These are phyloP conservation scores for Zygaena filipendulae DNA, from an alignment of 2,888 invertebrate genomes.

Conservation along the genomic window DNA sequence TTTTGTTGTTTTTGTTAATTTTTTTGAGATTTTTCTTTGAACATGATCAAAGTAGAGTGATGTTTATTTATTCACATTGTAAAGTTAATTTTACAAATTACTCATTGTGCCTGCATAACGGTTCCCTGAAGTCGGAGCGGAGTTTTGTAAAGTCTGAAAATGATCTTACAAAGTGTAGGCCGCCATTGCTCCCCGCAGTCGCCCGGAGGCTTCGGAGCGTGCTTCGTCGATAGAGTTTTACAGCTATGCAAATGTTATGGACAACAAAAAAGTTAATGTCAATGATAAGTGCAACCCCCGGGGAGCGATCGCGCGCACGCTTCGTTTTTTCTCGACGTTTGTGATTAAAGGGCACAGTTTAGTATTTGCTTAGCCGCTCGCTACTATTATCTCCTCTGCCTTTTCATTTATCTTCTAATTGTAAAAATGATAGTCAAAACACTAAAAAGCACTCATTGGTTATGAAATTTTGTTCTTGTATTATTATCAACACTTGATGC, in stretches of 20 bases:
- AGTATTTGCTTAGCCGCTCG: slow-evolving; percentile 28
- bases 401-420: slow-evolving; percentile 11
- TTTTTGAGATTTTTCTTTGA: too few relatives aligned
- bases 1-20: too few relatives aligned
- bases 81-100: slow-evolving; percentile 51
- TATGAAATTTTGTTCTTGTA: too few relatives aligned
- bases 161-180: slow-evolving; percentile 64
- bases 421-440: slow-evolving; percentile 1
- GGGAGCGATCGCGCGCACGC: slow-evolving; percentile 44
- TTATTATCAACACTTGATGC: too few relatives aligned
- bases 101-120: slow-evolving; percentile 34
- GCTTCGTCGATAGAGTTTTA: slow-evolving; percentile 46
- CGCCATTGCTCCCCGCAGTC: slow-evolving; percentile 37
- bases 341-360: slow-evolving; percentile 20
- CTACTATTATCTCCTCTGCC: slow-evolving; percentile 6
- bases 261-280: slow-evolving; percentile 68
- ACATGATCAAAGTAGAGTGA: too few relatives aligned
- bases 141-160: slow-evolving; percentile 54
- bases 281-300: slow-evolving; percentile 58
- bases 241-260: slow-evolving; percentile 69
- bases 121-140: slow-evolving; percentile 41
- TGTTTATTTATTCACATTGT: too few relatives aligned
- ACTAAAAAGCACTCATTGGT: slow-evolving; percentile 13
- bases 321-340: slow-evolving; percentile 28
- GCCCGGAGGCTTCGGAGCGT: slow-evolving; percentile 44